Evolutionary conservation across 2,113 vertebrate species (phyloP).

Genomic region (Pluvianellus socialis): DNA sequence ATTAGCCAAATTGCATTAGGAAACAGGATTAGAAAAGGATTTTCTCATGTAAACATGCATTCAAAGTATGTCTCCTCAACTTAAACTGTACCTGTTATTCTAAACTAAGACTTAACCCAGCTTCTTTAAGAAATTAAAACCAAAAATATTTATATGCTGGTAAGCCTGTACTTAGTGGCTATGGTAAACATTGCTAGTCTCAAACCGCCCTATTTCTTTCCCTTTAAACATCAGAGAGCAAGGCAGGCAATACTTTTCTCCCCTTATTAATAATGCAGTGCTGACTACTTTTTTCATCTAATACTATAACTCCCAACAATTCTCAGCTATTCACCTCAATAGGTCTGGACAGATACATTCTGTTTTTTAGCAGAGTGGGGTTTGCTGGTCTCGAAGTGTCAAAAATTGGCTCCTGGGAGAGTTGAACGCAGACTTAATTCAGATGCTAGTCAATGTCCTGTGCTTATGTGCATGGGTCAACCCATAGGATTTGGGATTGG

Average conservation of each 20-base stretch:
- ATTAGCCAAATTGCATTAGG: background rate
- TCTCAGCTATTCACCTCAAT: background rate
- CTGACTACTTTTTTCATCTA: background rate
- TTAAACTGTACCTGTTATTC: background rate
- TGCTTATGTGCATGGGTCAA: background rate
- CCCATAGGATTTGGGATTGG: background rate
- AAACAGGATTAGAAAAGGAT: constrained; percentile 2
- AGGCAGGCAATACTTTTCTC: background rate
- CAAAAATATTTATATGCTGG: background rate
- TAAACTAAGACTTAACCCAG: background rate
- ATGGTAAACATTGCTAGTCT: background rate
- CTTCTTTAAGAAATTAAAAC: background rate
- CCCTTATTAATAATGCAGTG: background rate
- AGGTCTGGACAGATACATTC: background rate
- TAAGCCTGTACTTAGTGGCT: background rate
- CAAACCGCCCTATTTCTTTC: background rate
- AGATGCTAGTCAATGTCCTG: background rate
- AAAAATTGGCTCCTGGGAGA: background rate
- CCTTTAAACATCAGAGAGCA: background rate
- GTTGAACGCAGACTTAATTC: background rate
- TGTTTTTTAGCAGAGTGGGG: background rate
- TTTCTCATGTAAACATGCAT: background rate
- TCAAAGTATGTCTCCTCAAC: background rate
- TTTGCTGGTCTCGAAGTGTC: background rate
- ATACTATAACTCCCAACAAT: background rate